Base-by-base conservation (phyloP, 23 tunicate species). In the Ciona savignyi region DNA sequence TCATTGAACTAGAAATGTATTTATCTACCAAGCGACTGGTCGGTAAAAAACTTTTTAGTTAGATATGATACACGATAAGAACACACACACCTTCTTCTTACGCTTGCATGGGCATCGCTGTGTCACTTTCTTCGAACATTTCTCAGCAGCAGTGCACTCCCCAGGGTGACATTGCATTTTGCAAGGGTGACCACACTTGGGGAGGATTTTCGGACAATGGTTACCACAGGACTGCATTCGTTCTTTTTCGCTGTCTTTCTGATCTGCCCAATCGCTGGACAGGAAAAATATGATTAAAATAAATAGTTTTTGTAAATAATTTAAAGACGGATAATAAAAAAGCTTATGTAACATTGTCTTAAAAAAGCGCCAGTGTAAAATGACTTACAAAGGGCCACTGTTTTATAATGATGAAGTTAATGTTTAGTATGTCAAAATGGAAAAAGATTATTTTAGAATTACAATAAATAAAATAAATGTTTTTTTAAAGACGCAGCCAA, bases 41-140 rank as follows among this genome's bases (percentile, higher is more conserved):
- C n/a, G n/a, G n/a, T n/a, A n/a, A n/a, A n/a, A n/a, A n/a, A n/a
- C n/a, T n/a, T n/a, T n/a, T n/a, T n/a, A n/a, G n/a, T n/a, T n/a
- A n/a, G n/a, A n/a, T n/a, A n/a, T n/a, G n/a, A n/a, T n/a, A 42
- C 56, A 42, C 15, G 56, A 6, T 42, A 9, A 42, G 15, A 6
- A 42, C 4, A 4, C 60, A 27, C 66, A 49, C 21, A 83, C 97
- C 71, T 79, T 79, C 67, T 84, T 90, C 27, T 42, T 79, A 67
- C 97, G 66, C 60, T 83, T 91, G 77, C 97, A 91, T 1, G 77
- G 73, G 60, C 97, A 91, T 32, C 72, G 72, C 4, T 78, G 27
- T 24, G 75, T 34, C 31, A 91, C 76, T 72, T 80, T 80, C 71
- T 91, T 91, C 65, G 25, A 23, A 71, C 97, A 91, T 34, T 49